phyloP scores from a whole-genome alignment of 2,888 invertebrate species.

The Sycophila texana region DNA sequence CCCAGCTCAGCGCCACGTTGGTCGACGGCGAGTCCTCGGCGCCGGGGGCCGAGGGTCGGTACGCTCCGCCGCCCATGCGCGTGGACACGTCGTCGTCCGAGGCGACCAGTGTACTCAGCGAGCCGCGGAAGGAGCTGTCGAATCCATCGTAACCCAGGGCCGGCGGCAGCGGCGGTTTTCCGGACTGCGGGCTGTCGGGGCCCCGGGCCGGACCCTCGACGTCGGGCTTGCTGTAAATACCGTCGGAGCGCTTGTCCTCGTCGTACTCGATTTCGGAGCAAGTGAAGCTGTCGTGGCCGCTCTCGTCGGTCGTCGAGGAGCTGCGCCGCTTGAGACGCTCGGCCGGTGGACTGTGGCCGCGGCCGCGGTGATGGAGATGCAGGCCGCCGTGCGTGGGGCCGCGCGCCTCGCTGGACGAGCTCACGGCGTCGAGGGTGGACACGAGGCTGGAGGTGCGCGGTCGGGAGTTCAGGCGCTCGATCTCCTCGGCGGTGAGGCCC shows the following conservation, averaged over 20 bases:
- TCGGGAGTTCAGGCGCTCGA: conserved; percentile 91
- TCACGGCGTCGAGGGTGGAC: conserved; percentile 94
- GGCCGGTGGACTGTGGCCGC: conserved; percentile 82
- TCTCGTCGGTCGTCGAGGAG: conserved; percentile 93
- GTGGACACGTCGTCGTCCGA: conserved; percentile 93
- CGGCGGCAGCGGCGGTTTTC: conserved; percentile 83
- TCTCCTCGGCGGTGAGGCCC: conserved; percentile 94
- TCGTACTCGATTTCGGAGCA: conserved; percentile 99
- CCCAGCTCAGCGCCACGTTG: conserved; percentile 90
- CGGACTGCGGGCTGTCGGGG: conserved; percentile 75
- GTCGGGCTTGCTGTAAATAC: conserved; percentile 79
- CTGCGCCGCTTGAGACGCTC: conserved; percentile 85
- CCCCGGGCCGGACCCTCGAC: conserved; percentile 73
- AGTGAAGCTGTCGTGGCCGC: conserved; percentile 96
- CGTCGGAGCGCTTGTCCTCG: conserved; percentile 86
- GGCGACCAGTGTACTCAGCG: conserved; percentile 93
- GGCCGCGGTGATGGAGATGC: conserved; percentile 78
- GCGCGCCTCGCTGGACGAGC: conserved; percentile 90
- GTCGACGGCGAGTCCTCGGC: conserved; percentile 83
- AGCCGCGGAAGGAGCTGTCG: conserved; percentile 95
- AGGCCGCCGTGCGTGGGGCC: conserved; percentile 82
- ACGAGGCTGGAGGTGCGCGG: conserved; percentile 93
- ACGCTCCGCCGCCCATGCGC: conserved; percentile 85
- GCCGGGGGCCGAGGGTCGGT: conserved; percentile 87
- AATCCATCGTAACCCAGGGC: conserved; percentile 90